Evolutionary conservation across 2,888 invertebrate species (phyloP), one percentile per base, ranked within the genome.

Genomic region (Drosophila affinis): DNA sequence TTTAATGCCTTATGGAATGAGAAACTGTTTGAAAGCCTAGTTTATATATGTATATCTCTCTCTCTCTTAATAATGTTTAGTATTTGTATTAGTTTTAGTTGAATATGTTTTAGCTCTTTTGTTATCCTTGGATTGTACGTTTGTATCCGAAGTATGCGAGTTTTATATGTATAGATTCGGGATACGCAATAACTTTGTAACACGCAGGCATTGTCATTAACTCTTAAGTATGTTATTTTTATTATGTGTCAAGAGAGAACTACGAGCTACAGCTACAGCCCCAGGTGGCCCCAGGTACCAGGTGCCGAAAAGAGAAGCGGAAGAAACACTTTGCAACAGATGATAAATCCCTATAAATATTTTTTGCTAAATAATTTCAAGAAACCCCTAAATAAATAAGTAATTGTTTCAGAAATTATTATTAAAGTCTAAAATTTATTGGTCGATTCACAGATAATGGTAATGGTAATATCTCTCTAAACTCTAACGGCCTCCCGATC

Each of bases 181-280:
- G 64, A 78, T 77, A 77, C 61, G 73, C 72, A 39, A 39, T 69
- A 75, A 75, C 52, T 79, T 77, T 72, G 73, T 75, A 80, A 81
- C 75, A 79, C 69, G 76, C 87, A 86, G 39, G 85, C 85, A 85
- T 85, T 85, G 85, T 85, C 85, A 85, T 85, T 85, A 85, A 77
- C 70, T 81, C 55, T 77, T 85, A 85, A 85, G 85, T 68, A 74
- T 85, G 75, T 86, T 78, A 82, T 59, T 74, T 84, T 82, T 68
- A 72, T 86, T 80, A 70, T 81, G 74, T 87, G 64, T 71, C 21
- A 3, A 62, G 63, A 67, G 27, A 44, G 32, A 45, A 9, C 39
- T 39, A 14, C 34, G n/a, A n/a, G n/a, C 34, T 39, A 14, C 39
- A 14, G 39, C 39, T 39, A 14, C 44, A 39, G 12, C 14, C 14